These are phyloP conservation scores for Phacellophora camtschatica DNA, from an alignment of 30 jellyfish, hydroid and myxozoan species.

Conservation along the genomic window DNA sequence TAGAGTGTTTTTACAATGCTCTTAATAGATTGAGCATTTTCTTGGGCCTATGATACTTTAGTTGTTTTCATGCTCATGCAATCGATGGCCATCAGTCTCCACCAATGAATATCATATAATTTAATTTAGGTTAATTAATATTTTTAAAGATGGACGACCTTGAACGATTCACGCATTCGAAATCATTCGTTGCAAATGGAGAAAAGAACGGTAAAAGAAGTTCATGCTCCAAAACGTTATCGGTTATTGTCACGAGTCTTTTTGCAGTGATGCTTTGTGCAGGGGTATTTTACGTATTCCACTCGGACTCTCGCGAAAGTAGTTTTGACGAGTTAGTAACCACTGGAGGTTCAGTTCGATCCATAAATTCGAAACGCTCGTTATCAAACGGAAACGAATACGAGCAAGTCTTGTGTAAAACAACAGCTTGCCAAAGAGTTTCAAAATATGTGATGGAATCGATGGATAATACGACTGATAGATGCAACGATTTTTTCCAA, in stretches of 20 bases:
- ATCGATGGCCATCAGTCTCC: too few species aligned
- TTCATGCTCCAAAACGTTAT: slow-evolving; percentile 60
- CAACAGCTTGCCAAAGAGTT: slow-evolving; percentile 63
- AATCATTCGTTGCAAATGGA: slow-evolving; percentile 49
- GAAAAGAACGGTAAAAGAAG: slow-evolving; percentile 32
- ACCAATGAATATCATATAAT: too few species aligned
- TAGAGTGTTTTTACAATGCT: slow-evolving; percentile 25
- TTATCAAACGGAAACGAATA: slow-evolving; percentile 27
- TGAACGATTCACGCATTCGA: slow-evolving; percentile 65
- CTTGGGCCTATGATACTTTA: slow-evolving; percentile 26
- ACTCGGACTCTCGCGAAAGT: slow-evolving; percentile 80
- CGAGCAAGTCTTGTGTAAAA: slow-evolving; percentile 67
- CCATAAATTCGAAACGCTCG: slow-evolving; percentile 20
- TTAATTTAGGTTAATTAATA: too few species aligned
- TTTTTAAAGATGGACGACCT: slow-evolving; percentile 84
- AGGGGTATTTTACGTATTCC: slow-evolving; percentile 78
- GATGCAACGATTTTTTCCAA: slow-evolving; percentile 84
- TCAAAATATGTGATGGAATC: slow-evolving; percentile 68
- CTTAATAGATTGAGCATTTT: slow-evolving; percentile 11
- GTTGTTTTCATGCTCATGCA: too few species aligned
- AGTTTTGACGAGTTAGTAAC: slow-evolving; percentile 87
- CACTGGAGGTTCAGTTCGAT: slow-evolving; percentile 98
- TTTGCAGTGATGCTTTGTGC: slow-evolving; percentile 65
- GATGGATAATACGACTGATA: slow-evolving; percentile 73
- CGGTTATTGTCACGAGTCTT: slow-evolving; percentile 58